Evolutionary conservation across 2,888 invertebrate genomes (phyloP).

Genomic region (Dicyrtomina minuta): DNA sequence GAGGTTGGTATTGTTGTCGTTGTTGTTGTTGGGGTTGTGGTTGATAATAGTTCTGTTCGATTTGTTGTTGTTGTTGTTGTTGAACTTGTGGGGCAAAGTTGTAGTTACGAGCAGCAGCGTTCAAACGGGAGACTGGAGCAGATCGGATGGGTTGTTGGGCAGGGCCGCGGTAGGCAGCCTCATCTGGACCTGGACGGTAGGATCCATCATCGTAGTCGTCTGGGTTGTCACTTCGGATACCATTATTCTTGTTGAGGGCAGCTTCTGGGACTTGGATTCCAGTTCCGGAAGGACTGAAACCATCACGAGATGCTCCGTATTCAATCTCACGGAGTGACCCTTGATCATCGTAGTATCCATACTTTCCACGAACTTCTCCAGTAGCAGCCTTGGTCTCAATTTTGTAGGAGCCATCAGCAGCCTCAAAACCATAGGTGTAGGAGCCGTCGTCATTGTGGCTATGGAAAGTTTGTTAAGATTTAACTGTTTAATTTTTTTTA

Average conservation of each 20-base stretch:
- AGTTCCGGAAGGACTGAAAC: conserved; percentile 81
- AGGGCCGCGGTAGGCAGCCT: conserved; percentile 24
- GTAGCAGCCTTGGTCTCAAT: conserved; percentile 82
- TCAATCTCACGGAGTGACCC: conserved; percentile 80
- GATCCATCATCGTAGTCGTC: conserved; percentile 36
- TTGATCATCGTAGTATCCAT: conserved; percentile 80
- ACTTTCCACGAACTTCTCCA: conserved; percentile 84
- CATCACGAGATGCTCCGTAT: conserved; percentile 78
- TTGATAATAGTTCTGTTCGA: conserved; percentile 53
- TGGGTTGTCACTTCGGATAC: conserved; percentile 8
- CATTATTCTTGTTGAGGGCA: background rate
- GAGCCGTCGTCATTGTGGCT: conserved; percentile 59
- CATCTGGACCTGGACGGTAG: conserved; percentile 35
- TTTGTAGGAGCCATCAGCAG: conserved; percentile 81
- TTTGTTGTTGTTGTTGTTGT: conserved; percentile 55
- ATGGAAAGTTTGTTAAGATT: background rate
- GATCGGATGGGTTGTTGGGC: conserved; percentile 7
- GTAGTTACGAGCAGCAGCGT: conserved; percentile 6
- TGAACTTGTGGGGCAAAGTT: conserved; percentile 61
- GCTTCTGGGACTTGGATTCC: conserved; percentile 62
- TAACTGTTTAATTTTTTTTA: background rate
- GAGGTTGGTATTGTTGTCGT: conserved; percentile 57
- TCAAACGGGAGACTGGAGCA: background rate
- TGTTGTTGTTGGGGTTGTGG: conserved; percentile 54
- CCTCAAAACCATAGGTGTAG: conserved; percentile 85